phyloP scores from a whole-genome alignment of 2,888 invertebrate species.

The Erpobdella octoculata region DNA sequence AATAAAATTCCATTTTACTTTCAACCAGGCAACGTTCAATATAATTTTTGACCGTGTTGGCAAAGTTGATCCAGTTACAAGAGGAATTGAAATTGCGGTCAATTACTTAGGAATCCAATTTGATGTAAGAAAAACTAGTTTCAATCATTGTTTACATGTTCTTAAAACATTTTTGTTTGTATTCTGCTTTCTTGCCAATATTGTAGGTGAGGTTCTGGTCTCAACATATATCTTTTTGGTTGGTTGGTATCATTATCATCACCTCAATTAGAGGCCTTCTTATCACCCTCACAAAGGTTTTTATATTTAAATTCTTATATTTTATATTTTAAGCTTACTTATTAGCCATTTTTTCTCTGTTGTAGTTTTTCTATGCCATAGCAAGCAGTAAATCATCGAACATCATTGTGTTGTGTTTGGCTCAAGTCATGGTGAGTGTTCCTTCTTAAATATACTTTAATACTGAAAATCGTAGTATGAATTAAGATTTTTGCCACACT shows the following conservation, averaged over 20 bases:
- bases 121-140: conserved; percentile 57
- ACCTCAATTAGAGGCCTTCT: conserved; percentile 92
- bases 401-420: conserved; percentile 87
- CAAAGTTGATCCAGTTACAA: conserved; percentile 92
- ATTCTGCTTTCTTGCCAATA: not conserved
- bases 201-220: conserved; percentile 86
- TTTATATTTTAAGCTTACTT: not conserved
- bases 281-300: conserved; percentile 89
- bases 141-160: not conserved
- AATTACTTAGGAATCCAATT: conserved; percentile 91
- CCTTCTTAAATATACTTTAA: not conserved
- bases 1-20: no score
- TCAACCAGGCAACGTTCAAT: conserved; percentile 87
- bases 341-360: conserved; percentile 8
- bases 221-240: conserved; percentile 91
- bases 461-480: no score
- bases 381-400: conserved; percentile 97
- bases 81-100: conserved; percentile 89
- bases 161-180: not conserved
- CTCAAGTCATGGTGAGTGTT: conserved; percentile 81
- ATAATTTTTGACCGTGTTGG: conserved; percentile 98
- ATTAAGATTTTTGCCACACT: no score
- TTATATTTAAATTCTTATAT: conserved; percentile 13
- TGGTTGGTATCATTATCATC: conserved; percentile 93
- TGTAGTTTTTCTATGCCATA: conserved; percentile 96